Conservation (phyloP, 2,797 vertebrate genomes). For the Sternarchorhynchus goeldii region DNA sequence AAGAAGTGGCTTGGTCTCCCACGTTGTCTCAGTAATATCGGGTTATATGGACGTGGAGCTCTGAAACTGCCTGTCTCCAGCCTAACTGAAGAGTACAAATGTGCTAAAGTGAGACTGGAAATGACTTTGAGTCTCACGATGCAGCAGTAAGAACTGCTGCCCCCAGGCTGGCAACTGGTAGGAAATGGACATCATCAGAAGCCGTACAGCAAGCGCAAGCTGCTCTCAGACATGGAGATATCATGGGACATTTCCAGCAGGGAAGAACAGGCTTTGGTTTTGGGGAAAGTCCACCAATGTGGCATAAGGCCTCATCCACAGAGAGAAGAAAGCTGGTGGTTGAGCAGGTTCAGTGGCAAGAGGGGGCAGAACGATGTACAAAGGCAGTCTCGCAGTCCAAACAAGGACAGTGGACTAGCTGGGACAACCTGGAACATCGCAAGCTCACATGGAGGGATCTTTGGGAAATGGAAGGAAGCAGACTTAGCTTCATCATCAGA, state of each 20-base stretch:
- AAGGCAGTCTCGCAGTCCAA: constrained; percentile 23
- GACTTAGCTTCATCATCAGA: constrained; percentile 26
- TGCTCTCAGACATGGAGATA: too few relatives aligned
- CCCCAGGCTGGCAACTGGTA: background rate
- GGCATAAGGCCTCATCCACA: constrained; percentile 8
- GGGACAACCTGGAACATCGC: constrained; percentile 10
- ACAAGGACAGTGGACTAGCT: constrained; percentile 28
- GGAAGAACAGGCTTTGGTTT: background rate
- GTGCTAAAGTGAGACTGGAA: constrained; percentile 2
- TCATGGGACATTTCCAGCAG: too few relatives aligned
- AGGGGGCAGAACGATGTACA: constrained; percentile 5
- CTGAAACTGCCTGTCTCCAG: constrained; percentile 20
- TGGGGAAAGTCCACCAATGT: background rate
- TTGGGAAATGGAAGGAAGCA: constrained; percentile 6
- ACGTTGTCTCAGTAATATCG: too few relatives aligned
- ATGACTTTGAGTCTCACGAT: constrained; percentile 4
- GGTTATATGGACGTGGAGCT: too few relatives aligned
- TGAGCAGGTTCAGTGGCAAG: background rate
- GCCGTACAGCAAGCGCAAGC: background rate
- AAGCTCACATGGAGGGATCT: constrained; percentile 19
- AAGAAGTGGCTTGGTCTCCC: too few relatives aligned
- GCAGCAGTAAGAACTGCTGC: background rate
- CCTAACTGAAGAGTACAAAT: constrained; percentile 26
- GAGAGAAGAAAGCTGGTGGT: constrained; percentile 24
- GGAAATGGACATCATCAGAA: background rate